These are phyloP conservation scores for Prosapia bicincta DNA, from an alignment of 2,888 invertebrate species.

Conservation along the genomic window DNA sequence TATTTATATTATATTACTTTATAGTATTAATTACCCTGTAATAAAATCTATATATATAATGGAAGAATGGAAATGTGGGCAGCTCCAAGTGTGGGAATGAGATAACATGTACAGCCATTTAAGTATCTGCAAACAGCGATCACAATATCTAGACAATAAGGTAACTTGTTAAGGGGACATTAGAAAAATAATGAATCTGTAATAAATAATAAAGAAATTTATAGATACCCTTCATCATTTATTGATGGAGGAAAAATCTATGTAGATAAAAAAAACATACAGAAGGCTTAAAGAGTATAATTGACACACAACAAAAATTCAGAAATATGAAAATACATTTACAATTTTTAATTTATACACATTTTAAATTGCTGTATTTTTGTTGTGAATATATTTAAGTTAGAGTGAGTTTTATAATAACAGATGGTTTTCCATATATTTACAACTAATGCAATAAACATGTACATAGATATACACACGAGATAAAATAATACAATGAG, in stretches of 20 bases:
- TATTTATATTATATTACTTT: background rate
- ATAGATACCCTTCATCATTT: too few species aligned
- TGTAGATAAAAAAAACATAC: too few species aligned
- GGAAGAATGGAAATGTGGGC: background rate
- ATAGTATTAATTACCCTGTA: background rate
- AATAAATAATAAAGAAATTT: too few species aligned
- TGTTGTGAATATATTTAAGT: background rate
- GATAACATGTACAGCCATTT: background rate
- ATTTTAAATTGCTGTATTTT: background rate
- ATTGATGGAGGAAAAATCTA: too few species aligned
- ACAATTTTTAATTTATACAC: background rate
- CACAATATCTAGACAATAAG: background rate
- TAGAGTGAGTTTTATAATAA: background rate
- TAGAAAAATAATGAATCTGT: background rate
- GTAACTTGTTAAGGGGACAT: background rate
- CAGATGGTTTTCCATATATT: background rate
- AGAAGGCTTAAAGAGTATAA: background rate
- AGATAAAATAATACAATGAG: background rate
- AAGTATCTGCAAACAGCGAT: background rate
- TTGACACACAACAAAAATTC: background rate
- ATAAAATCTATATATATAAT: background rate
- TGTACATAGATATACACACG: slow-evolving; percentile 28
- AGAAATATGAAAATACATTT: background rate
- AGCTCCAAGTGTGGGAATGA: background rate
- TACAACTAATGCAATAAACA: slow-evolving; percentile 11